These are phyloP conservation scores for Scaptomyza cyrtandrae DNA, from an alignment of 2,888 invertebrate genomes.

Conservation along the genomic window DNA sequence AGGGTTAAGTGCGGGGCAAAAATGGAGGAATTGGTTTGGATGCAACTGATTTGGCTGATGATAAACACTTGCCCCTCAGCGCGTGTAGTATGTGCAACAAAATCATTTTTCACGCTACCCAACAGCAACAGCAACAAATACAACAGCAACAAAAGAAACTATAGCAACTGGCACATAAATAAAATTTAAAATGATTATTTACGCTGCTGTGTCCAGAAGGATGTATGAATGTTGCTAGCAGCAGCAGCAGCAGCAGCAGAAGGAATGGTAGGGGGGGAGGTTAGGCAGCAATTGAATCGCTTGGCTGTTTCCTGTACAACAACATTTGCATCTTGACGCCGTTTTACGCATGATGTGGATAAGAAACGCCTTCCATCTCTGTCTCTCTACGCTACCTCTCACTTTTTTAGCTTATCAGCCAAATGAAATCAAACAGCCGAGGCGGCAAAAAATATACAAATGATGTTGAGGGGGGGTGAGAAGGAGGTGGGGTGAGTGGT, in stretches of 20 bases:
- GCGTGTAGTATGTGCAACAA: conserved; percentile 61
- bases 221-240: conserved; percentile 37
- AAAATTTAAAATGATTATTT: conserved; percentile 75
- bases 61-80: conserved; percentile 33
- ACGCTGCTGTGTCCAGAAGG: conserved; percentile 56
- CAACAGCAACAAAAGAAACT: conserved; percentile 16
- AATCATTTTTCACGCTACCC: conserved; percentile 65
- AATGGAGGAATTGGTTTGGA: conserved; percentile 3
- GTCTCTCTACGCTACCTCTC: not conserved
- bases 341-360: conserved; percentile 72
- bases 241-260: conserved; percentile 6
- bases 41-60: conserved; percentile 44
- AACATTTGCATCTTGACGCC: conserved; percentile 76
- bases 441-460: conserved; percentile 30
- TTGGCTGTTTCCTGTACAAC: conserved; percentile 64
- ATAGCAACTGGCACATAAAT: conserved; percentile 63
- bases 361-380: conserved; percentile 15
- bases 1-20: no score
- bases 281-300: conserved; percentile 38
- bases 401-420: conserved; percentile 62
- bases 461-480: conserved; percentile 8
- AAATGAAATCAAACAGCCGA: conserved; percentile 65
- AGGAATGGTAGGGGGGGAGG: not conserved
- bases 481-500: conserved; percentile 7
- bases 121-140: conserved; percentile 23